These are phyloP conservation scores for Fratercula arctica DNA, from an alignment of 2,797 vertebrate genomes.

Conservation along the genomic window DNA sequence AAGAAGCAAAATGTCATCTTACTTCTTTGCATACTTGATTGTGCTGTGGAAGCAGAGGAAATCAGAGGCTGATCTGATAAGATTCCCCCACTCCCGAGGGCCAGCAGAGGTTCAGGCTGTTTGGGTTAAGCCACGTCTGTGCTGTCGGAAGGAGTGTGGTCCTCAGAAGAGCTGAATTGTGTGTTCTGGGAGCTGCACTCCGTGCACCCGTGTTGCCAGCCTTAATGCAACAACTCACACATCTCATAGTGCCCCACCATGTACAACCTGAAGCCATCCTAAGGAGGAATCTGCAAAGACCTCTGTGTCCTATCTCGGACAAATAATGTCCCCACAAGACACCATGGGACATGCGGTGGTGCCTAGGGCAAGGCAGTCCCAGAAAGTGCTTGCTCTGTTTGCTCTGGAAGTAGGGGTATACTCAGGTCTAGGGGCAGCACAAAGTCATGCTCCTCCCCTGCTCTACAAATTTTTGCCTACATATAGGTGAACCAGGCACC, in stretches of 20 bases:
- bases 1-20: constrained; percentile 46
- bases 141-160: not conserved
- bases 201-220: not conserved
- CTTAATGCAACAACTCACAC: not conserved
- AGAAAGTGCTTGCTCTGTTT: not conserved
- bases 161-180: not conserved
- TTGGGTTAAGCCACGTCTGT: not conserved
- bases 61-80: constrained; percentile 20
- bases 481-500: not conserved
- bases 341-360: not conserved
- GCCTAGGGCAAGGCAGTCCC: not conserved
- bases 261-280: not conserved
- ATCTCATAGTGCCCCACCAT: not conserved
- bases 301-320: not conserved
- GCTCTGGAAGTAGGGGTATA: not conserved
- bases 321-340: not conserved
- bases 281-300: not conserved
- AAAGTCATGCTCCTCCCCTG: not conserved
- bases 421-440: not conserved
- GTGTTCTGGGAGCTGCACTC: not conserved
- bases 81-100: not conserved
- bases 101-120: not conserved
- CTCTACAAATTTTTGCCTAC: not conserved
- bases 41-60: constrained; percentile 26
- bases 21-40: constrained; percentile 16